Evolutionary conservation across 2,113 vertebrate species (phyloP).

Genomic region (Lepidothrix coronata): DNA sequence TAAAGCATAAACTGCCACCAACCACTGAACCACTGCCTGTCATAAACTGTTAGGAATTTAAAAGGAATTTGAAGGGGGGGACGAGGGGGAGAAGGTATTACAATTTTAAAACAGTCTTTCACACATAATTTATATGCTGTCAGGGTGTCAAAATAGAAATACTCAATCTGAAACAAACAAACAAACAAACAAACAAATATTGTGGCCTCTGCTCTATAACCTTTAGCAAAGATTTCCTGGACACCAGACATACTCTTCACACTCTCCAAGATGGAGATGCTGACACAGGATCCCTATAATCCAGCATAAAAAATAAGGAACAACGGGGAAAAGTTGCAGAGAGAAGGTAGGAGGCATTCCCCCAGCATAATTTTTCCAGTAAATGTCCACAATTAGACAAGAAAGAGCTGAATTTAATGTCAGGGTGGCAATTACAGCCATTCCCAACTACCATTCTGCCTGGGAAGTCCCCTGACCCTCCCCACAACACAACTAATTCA

Average conservation of each 20-base stretch:
- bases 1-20: background rate
- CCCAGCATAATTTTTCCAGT: background rate
- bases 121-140: background rate
- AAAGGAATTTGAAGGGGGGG: background rate
- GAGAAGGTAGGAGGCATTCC: background rate
- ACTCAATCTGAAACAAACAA: background rate
- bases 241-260: background rate
- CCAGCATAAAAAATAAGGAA: background rate
- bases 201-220: background rate
- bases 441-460: background rate
- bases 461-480: background rate
- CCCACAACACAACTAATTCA: background rate
- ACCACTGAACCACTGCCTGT: background rate
- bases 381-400: background rate
- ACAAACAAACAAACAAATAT: background rate
- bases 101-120: background rate
- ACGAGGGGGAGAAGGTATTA: background rate
- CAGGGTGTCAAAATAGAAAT: background rate
- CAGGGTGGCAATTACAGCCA: background rate
- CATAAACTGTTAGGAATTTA: background rate
- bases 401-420: background rate
- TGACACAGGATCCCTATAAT: background rate
- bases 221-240: background rate
- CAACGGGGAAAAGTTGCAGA: background rate
- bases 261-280: background rate